Evolutionary conservation across 92 coral and sea anemone species (phyloP).

Genomic region (Siderastrea siderea): DNA sequence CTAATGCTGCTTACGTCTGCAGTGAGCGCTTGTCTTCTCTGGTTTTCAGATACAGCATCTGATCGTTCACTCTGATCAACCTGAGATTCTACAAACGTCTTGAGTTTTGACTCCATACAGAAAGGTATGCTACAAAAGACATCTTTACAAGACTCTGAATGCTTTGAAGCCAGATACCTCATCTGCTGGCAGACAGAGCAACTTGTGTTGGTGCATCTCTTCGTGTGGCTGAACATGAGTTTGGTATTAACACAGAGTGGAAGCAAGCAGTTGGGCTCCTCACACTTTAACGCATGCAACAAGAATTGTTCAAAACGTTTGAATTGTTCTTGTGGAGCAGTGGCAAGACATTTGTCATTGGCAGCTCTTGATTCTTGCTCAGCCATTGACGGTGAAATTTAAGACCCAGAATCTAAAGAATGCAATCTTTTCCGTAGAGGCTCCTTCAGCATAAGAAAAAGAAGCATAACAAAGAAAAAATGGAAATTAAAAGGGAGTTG

Average conservation of each 20-base stretch:
- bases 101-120: constrained; percentile 5
- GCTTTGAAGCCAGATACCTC: background rate
- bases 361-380: background rate
- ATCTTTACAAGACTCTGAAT: constrained; percentile 8
- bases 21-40: background rate
- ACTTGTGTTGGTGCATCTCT: background rate
- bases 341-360: background rate
- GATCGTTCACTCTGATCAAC: background rate
- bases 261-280: constrained; percentile 4
- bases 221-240: constrained; percentile 13
- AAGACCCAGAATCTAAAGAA: background rate
- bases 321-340: background rate
- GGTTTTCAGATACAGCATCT: background rate
- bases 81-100: background rate
- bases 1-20: background rate
- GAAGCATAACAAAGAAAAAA: too few species aligned
- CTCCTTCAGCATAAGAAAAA: background rate
- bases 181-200: constrained; percentile 18
- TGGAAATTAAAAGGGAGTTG: too few species aligned
- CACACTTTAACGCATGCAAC: constrained; percentile 20
- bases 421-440: background rate
- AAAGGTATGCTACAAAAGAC: constrained; percentile 20
- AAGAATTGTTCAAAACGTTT: background rate
- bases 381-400: background rate
- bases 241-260: constrained; percentile 36